Evolutionary conservation across 2,113 vertebrate species (phyloP).

Genomic region (Gasterosteus nipponicus): DNA sequence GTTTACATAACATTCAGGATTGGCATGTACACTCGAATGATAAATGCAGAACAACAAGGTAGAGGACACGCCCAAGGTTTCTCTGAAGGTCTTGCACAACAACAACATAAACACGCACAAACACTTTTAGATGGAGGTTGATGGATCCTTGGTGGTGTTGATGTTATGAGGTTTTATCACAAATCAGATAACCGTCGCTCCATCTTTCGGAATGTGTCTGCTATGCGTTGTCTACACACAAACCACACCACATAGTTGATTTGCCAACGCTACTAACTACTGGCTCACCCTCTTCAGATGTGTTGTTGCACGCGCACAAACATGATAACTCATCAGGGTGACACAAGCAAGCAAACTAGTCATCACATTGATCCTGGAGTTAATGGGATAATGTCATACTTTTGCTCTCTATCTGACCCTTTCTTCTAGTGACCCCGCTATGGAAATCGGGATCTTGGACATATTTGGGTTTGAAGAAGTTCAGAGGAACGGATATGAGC

Average conservation of each 20-base stretch:
- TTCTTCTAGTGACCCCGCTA: conserved; percentile 79
- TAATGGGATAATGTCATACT: neutral
- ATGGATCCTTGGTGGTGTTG: conserved; percentile 51
- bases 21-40: conserved; percentile 29
- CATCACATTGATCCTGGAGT: neutral
- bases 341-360: conserved; percentile 2
- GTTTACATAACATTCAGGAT: conserved; percentile 23
- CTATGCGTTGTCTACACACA: conserved; percentile 52
- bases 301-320: conserved; percentile 27
- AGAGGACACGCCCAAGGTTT: conserved; percentile 44
- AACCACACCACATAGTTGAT: conserved; percentile 44
- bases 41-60: conserved; percentile 20
- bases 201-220: conserved; percentile 67
- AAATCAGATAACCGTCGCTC: conserved; percentile 38
- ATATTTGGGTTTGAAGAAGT: conserved; percentile 96
- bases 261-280: conserved; percentile 15
- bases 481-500: conserved; percentile 91
- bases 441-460: conserved; percentile 92
- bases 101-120: neutral
- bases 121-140: conserved; percentile 34
- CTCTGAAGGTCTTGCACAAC: conserved; percentile 13
- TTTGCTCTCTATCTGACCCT: neutral
- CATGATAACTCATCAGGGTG: conserved; percentile 15
- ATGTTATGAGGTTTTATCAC: conserved; percentile 58
- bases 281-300: conserved; percentile 41